phyloP scores from a whole-genome alignment of 2,113 vertebrate genomes.

The Lepus europaeus region DNA sequence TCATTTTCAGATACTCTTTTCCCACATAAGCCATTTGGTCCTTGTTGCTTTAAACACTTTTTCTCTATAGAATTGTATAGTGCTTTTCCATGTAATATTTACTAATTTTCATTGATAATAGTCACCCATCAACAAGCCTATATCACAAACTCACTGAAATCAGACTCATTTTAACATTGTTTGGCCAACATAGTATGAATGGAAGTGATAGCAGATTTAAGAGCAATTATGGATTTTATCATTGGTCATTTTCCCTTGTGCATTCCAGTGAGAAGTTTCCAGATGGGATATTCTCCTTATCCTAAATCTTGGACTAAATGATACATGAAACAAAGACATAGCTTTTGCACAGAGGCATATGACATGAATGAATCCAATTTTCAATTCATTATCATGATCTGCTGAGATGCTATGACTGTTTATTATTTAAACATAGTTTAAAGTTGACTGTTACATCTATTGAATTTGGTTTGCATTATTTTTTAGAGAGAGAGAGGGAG shows the following conservation, averaged over 20 bases:
- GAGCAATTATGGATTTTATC: not conserved
- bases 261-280: not conserved
- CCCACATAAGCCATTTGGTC: accelerated
- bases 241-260: not conserved
- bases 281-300: not conserved
- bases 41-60: not conserved
- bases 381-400: not conserved
- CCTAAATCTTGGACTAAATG: not conserved
- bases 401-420: not conserved
- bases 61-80: not conserved
- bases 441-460: not conserved
- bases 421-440: not conserved
- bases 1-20: not conserved
- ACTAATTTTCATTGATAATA: not conserved
- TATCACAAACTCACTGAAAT: not conserved
- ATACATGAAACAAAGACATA: not conserved
- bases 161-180: not conserved
- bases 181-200: not conserved
- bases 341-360: not conserved
- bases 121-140: not conserved
- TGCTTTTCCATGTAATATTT: not conserved
- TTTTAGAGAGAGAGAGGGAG: too few relatives aligned
- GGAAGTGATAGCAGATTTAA: not conserved
- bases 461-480: not conserved
- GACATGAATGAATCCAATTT: not conserved